Base-by-base conservation (phyloP, 1,140 invertebrate genomes). In the Fopius arisanus region DNA sequence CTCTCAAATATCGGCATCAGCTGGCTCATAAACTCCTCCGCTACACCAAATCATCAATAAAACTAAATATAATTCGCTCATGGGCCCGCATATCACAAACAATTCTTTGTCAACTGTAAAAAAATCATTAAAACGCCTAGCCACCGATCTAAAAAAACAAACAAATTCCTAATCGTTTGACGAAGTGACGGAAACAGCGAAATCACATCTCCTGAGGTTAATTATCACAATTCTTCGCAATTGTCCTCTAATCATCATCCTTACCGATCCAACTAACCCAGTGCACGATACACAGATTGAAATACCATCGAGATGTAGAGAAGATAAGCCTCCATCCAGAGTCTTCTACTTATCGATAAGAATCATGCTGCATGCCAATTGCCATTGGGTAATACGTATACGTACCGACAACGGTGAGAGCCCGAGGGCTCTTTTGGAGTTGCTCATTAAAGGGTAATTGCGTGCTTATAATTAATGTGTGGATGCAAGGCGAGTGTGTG, bases 1-100 rank as follows among this genome's bases (percentile, higher is more conserved):
- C 93, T 94, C 90, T 96, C 95, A 92, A 96, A 96, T 90, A 96
- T 96, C 83, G 95, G 95, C 93, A 94, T 95, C 92, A 96, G 91
- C 90, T 96, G 94, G 90, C 91, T 94, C 92, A 96, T 92, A 91
- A 96, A 94, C 91, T 96, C 95, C 90, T 96, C 94, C 89, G 95
- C 95, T 96, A 92, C 82, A 87, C 81, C 83, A 84, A 73, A 73
- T 67, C 66, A 73, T 70, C 85, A 86, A 87, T 76, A 79, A 86
- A 86, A 81, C 71, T 70, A 33, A 71, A 73, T 72, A 12, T 48
- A 88, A 83, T 88, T 40, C n/a, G 40, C 37, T 41, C 12, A 37
- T 63, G 31, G n/a, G 14, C n/a, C 43, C 43, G 62, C 33, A 37
- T 10, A 7, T 37, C 33, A 37, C n/a, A 66, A 72, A 28, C 12